phyloP scores from a whole-genome alignment of 2,797 vertebrate species.

The Rhinophrynus dorsalis region DNA sequence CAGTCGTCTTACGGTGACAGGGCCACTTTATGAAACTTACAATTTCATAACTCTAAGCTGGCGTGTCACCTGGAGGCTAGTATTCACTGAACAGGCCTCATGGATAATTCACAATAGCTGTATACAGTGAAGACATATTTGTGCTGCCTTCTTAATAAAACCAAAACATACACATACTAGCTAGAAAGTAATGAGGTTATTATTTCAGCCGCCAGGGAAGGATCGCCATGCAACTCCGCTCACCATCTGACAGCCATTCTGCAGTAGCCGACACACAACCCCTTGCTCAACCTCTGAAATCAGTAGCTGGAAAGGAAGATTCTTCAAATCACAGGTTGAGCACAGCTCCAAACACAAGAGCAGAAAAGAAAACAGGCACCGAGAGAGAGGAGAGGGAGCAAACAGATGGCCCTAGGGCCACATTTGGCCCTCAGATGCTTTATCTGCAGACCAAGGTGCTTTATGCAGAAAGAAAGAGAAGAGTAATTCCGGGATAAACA shows the following conservation, averaged over 20 bases:
- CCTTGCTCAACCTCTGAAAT: background rate
- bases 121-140: constrained; percentile 11
- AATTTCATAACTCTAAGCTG: background rate
- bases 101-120: background rate
- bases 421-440: too few relatives aligned
- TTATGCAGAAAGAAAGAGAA: too few relatives aligned
- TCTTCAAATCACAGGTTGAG: background rate
- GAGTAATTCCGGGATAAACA: too few relatives aligned
- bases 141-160: background rate
- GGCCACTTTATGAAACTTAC: too few relatives aligned
- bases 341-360: too few relatives aligned
- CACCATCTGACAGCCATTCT: background rate
- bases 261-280: background rate
- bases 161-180: background rate
- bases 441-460: too few relatives aligned
- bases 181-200: background rate
- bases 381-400: too few relatives aligned
- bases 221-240: background rate
- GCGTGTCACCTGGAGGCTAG: constrained; percentile 25
- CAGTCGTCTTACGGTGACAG: too few relatives aligned
- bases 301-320: background rate
- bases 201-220: background rate
- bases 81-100: background rate
- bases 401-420: too few relatives aligned
- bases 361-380: too few relatives aligned